Evolutionary conservation across 2,113 vertebrate genomes (phyloP), one percentile per base, ranked within the genome.

Genomic region (Sebastes schlegelii): DNA sequence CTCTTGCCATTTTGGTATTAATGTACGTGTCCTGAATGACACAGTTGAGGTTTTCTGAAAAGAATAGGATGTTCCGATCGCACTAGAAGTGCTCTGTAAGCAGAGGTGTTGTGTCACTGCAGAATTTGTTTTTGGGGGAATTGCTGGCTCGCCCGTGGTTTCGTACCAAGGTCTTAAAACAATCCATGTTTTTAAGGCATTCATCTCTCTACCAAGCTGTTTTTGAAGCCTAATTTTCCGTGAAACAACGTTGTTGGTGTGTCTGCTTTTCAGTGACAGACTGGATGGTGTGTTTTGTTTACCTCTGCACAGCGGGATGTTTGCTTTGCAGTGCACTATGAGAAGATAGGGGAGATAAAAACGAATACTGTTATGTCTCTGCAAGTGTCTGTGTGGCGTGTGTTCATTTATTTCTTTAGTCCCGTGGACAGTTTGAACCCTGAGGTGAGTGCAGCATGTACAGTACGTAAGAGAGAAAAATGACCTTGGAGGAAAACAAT

Each of bases 261-360:
- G 34, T 34, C 34, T 26, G 12, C 26, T 68, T 49, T 64, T 82
- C 58, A 46, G 51, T 23, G 46, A 66, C 19, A 34, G 34, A 34
- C 34, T 46, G 40, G 43, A 64, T 6, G 10, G 60, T 68, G 68
- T 52, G 61, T 42, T 34, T 34, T 34, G 69, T 85, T 82, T 76
- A 79, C 70, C 67, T 70, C 68, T 60, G 63, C 68, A 74, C 76
- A 65, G 66, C 11, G 0, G n/a, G 45, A 19, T 58, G 76, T 85
- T 85, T 82, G 78, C 23, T 87, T 55, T 48, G 63, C 21, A 1
- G 21, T 63, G 42, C 54, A 61, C 14, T 51, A 19, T 77, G 34
- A 67, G 40, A 75, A 55, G 73, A 54, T 10, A 34, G 34, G 8
- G 9, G 60, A 49, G 21, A 52, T 8, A 66, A 4, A 51, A 77